These are phyloP conservation scores for Helogale parvula DNA, from an alignment of 2,113 vertebrate species.

Conservation along the genomic window DNA sequence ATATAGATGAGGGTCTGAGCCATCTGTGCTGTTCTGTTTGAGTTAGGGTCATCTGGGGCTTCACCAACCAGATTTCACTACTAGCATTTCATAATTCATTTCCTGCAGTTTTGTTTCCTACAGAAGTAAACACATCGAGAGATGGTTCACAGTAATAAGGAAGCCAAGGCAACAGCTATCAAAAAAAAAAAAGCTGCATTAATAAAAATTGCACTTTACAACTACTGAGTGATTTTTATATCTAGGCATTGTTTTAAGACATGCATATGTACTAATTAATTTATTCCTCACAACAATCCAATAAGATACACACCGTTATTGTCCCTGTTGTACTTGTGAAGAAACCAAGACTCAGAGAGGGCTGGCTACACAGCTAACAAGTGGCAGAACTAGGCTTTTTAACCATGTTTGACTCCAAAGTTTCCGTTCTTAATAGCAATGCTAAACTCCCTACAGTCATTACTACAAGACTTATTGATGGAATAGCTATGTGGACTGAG, in stretches of 20 bases:
- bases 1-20: conserved; percentile 60
- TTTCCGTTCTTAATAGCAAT: not conserved
- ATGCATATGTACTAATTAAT: not conserved
- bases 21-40: conserved; percentile 66
- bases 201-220: conserved; percentile 34
- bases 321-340: not conserved
- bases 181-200: not conserved
- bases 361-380: not conserved
- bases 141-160: not conserved
- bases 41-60: conserved; percentile 65
- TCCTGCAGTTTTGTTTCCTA: conserved; percentile 17
- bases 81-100: conserved; percentile 64
- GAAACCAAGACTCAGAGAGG: not conserved
- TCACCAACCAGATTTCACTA: conserved; percentile 44
- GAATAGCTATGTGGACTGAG: not conserved
- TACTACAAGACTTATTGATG: not conserved
- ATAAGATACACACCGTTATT: conserved; percentile 14
- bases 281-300: not conserved
- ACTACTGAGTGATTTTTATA: not conserved
- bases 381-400: conserved; percentile 20
- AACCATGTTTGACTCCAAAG: not conserved
- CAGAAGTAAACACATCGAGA: not conserved
- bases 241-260: conserved; percentile 6
- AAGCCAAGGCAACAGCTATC: not conserved
- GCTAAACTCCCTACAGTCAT: not conserved